A percentile compares a stretch with the other conserved stretches of the same genome.
These are phyloP conservation scores for Odontocolon sp. DNA, from an alignment of 2,888 invertebrate species.

Conservation along the genomic window DNA sequence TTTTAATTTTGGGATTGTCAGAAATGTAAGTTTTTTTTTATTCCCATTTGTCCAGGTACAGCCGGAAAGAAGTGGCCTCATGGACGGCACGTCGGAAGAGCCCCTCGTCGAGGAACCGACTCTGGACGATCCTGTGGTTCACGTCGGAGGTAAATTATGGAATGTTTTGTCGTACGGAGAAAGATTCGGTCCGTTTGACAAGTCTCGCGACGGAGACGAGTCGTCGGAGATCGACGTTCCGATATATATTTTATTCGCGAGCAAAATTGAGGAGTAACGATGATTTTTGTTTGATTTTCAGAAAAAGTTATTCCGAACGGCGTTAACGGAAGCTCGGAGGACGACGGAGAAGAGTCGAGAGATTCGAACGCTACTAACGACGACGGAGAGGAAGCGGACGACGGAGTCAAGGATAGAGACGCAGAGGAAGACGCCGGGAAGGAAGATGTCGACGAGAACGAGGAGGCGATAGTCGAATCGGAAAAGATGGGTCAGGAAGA, in stretches of 20 bases:
- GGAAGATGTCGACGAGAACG: slow-evolving; percentile 66
- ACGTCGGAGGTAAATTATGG: slow-evolving; percentile 71
- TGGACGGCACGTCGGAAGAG: slow-evolving; percentile 79
- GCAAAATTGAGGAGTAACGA: not conserved
- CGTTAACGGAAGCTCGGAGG: slow-evolving; percentile 79
- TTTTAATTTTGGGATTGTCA: no score
- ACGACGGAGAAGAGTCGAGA: slow-evolving; percentile 69
- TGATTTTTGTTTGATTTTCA: slow-evolving; percentile 66
- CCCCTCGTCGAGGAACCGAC: slow-evolving; percentile 78
- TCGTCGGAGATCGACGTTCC: no score
- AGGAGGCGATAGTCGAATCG: slow-evolving; percentile 63
- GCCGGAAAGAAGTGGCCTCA: slow-evolving; percentile 74
- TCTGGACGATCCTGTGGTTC: slow-evolving; percentile 71
- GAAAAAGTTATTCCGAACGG: slow-evolving; percentile 80
- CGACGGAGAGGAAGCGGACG: slow-evolving; percentile 64
- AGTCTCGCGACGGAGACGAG: not conserved
- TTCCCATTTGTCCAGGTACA: slow-evolving; percentile 53
- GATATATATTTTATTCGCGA: not conserved
- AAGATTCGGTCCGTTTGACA: not conserved
- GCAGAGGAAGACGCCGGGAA: slow-evolving; percentile 70
- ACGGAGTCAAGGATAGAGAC: slow-evolving; percentile 67
- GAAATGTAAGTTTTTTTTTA: no score
- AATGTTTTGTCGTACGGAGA: not conserved
- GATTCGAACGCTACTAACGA: slow-evolving; percentile 60
- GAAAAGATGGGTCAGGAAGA: slow-evolving; percentile 64